Evolutionary conservation across 2,888 invertebrate species (phyloP).

Genomic region (Panopea generosa): DNA sequence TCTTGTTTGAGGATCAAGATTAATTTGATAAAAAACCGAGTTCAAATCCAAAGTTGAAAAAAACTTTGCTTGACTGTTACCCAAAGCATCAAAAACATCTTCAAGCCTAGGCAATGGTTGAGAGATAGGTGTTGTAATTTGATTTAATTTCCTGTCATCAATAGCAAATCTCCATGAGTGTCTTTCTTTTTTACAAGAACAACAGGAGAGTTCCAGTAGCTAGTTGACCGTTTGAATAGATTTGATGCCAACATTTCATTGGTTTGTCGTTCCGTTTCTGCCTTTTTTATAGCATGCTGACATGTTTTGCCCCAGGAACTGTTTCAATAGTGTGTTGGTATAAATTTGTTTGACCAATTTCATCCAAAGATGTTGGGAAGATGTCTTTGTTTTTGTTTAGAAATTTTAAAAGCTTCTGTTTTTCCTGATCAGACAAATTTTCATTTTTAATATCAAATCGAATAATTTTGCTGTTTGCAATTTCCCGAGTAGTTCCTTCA

Average conservation of each 20-base stretch:
- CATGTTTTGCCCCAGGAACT: conserved; percentile 41
- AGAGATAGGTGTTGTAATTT: conserved; percentile 10
- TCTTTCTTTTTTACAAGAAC: conserved; percentile 1
- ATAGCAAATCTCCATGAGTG: conserved; percentile 7
- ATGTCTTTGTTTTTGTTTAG: too few species aligned
- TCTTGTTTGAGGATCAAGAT: too few species aligned
- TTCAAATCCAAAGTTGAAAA: conserved; percentile 12
- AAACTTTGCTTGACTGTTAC: not conserved
- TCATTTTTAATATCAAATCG: too few species aligned
- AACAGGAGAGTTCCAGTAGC: too few species aligned
- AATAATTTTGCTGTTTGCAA: too few species aligned
- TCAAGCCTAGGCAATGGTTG: conserved; percentile 12
- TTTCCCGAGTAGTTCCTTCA: too few species aligned
- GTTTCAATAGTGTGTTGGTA: too few species aligned
- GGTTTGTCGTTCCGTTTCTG: not conserved
- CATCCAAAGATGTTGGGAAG: too few species aligned
- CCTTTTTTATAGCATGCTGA: too few species aligned
- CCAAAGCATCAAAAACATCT: conserved; percentile 4
- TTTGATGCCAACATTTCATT: not conserved
- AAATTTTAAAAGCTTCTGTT: too few species aligned
- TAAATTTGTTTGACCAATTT: too few species aligned
- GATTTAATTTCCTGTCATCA: conserved; percentile 12
- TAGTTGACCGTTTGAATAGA: not conserved
- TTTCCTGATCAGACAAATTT: too few species aligned
- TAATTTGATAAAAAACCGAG: not conserved